Evolutionary conservation across 2,113 vertebrate genomes (phyloP).

Genomic region (Aldabrachelys gigantea): DNA sequence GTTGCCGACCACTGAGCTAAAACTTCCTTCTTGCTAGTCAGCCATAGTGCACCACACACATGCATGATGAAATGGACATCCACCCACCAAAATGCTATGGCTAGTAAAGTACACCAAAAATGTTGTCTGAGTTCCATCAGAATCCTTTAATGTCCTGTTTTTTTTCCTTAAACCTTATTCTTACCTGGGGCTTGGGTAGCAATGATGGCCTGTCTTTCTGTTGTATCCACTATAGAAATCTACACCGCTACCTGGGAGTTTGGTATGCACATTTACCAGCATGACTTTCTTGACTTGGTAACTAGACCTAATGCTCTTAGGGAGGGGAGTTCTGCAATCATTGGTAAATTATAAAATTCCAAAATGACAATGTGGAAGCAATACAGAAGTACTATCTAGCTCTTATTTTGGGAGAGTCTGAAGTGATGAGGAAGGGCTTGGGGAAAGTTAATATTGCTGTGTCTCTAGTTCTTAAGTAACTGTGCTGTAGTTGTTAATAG

Average conservation of each 20-base stretch:
- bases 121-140: background rate
- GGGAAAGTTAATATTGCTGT: background rate
- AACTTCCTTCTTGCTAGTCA: background rate
- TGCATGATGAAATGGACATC: background rate
- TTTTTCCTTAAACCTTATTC: background rate
- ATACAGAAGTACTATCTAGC: accelerated
- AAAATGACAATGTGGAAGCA: background rate
- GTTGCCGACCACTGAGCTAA: too few relatives aligned
- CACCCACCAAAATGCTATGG: background rate
- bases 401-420: background rate
- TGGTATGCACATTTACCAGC: background rate
- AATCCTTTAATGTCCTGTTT: background rate
- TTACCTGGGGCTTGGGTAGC: background rate
- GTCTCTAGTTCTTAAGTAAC: background rate
- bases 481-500: background rate
- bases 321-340: background rate
- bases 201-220: background rate
- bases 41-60: background rate
- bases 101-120: background rate
- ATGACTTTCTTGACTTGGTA: background rate
- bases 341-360: background rate
- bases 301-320: background rate
- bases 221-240: background rate
- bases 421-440: background rate
- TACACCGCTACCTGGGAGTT: background rate